Percentiles rank a stretch among this genome's conserved stretches.
Evolutionary conservation across 2,888 invertebrate species (phyloP).

Genomic region (Tetropium fuscum): DNA sequence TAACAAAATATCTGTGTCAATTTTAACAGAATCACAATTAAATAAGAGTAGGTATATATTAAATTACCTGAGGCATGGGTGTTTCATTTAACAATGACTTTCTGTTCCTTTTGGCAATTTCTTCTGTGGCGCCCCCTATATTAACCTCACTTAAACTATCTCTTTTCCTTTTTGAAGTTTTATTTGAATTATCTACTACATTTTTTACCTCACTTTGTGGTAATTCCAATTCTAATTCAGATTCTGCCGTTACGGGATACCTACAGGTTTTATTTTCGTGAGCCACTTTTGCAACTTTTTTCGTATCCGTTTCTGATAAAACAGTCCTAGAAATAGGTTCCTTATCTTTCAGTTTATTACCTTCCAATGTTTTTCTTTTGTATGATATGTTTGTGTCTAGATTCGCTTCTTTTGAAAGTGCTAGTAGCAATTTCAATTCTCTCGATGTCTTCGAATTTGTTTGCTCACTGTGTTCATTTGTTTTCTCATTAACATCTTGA

Average conservation of each 20-base stretch:
- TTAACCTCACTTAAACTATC: slow-evolving; percentile 45
- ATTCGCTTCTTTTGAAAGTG: slow-evolving; percentile 77
- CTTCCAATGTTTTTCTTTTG: slow-evolving; percentile 65
- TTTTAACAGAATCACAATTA: not conserved
- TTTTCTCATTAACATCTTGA: slow-evolving; percentile 26
- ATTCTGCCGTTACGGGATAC: slow-evolving; percentile 58
- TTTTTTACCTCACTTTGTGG: slow-evolving; percentile 37
- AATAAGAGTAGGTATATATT: not conserved
- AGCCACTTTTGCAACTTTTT: slow-evolving; percentile 33
- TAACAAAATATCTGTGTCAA: not conserved
- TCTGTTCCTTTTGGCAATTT: slow-evolving; percentile 41
- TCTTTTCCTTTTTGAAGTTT: slow-evolving; percentile 47
- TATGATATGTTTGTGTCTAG: slow-evolving; percentile 69
- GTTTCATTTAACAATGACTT: slow-evolving; percentile 44
- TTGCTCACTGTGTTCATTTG: slow-evolving; percentile 37
- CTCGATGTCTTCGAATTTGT: slow-evolving; percentile 43
- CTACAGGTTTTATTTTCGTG: slow-evolving; percentile 35
- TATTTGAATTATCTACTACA: slow-evolving; percentile 26
- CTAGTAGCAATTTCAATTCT: slow-evolving; percentile 74
- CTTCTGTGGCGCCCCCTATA: slow-evolving; percentile 46
- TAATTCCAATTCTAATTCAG: slow-evolving; percentile 53
- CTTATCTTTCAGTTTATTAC: slow-evolving; percentile 35
- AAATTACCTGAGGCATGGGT: slow-evolving; percentile 50
- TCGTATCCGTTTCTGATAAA: slow-evolving; percentile 14
- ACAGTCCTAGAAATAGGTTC: slow-evolving; percentile 1